Evolutionary conservation across 2,888 invertebrate genomes (phyloP).

Genomic region (Isotomurus palustris): DNA sequence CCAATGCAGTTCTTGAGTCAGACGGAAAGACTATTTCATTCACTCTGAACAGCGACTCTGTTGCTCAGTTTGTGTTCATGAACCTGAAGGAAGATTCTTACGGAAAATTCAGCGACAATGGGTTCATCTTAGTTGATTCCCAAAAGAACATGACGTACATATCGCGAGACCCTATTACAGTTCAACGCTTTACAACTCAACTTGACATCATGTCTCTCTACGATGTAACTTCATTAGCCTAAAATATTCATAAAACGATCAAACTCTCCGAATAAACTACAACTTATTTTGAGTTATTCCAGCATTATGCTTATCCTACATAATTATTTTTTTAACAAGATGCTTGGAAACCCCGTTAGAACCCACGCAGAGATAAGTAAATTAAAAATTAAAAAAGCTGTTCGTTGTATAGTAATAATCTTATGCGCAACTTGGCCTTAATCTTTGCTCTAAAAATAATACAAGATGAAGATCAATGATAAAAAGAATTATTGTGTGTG

Average conservation of each 20-base stretch:
- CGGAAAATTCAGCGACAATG: slow-evolving; percentile 73
- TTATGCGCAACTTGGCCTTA: too few relatives aligned
- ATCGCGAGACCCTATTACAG: slow-evolving; percentile 23
- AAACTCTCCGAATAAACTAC: too few relatives aligned
- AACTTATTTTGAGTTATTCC: too few relatives aligned
- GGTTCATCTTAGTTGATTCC: slow-evolving; percentile 55
- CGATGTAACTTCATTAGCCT: slow-evolving; percentile 22
- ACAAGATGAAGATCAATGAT: too few relatives aligned
- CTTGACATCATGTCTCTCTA: slow-evolving; percentile 28
- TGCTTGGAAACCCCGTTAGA: too few relatives aligned
- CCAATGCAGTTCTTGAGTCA: neutral
- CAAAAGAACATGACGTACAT: slow-evolving; percentile 47
- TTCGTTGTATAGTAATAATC: too few relatives aligned
- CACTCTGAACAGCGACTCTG: slow-evolving; percentile 53
- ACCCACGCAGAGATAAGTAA: too few relatives aligned
- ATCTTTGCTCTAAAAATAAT: too few relatives aligned
- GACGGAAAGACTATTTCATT: slow-evolving; percentile 48
- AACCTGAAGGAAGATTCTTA: slow-evolving; percentile 58
- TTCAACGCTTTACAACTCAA: slow-evolving; percentile 16
- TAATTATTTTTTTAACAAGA: too few relatives aligned
- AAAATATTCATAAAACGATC: neutral
- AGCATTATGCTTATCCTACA: too few relatives aligned
- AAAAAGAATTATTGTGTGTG: too few relatives aligned
- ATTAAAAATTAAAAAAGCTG: too few relatives aligned
- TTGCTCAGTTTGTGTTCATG: slow-evolving; percentile 62